Evolutionary conservation across 2,888 invertebrate genomes (phyloP).

Genomic region (Trachelus stipa): DNA sequence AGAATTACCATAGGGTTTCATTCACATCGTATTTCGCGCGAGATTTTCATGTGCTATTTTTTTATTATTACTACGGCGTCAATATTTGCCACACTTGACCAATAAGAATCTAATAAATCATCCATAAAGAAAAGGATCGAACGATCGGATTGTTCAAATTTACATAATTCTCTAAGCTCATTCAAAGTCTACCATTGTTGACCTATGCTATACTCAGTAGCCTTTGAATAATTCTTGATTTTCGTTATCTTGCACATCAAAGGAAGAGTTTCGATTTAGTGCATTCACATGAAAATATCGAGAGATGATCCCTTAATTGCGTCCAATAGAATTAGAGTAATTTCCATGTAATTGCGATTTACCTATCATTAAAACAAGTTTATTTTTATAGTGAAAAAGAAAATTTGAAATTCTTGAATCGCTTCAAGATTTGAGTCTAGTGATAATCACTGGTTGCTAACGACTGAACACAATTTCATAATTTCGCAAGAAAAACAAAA

Average conservation of each 20-base stretch:
- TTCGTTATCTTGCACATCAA: not conserved
- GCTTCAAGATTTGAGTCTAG: not conserved
- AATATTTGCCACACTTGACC: not conserved
- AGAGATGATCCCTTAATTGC: not conserved
- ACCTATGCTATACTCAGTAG: not conserved
- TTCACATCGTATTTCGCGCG: not conserved
- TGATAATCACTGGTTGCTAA: not conserved
- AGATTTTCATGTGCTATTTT: not conserved
- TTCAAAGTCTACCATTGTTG: not conserved
- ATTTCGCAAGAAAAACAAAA: not conserved
- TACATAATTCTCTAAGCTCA: not conserved
- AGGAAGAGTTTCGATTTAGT: not conserved
- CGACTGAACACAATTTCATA: not conserved
- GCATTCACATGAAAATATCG: not conserved
- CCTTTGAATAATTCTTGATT: not conserved
- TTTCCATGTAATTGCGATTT: not conserved
- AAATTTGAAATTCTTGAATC: not conserved
- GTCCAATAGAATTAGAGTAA: not conserved
- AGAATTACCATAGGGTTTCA: conserved; percentile 41
- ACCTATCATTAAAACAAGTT: not conserved
- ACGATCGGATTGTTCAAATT: not conserved
- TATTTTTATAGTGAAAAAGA: not conserved
- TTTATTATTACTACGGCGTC: not conserved
- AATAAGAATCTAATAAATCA: not conserved
- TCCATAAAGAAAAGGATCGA: not conserved